Conservation (phyloP, 2,113 vertebrate genomes). For the Colius striatus region DNA sequence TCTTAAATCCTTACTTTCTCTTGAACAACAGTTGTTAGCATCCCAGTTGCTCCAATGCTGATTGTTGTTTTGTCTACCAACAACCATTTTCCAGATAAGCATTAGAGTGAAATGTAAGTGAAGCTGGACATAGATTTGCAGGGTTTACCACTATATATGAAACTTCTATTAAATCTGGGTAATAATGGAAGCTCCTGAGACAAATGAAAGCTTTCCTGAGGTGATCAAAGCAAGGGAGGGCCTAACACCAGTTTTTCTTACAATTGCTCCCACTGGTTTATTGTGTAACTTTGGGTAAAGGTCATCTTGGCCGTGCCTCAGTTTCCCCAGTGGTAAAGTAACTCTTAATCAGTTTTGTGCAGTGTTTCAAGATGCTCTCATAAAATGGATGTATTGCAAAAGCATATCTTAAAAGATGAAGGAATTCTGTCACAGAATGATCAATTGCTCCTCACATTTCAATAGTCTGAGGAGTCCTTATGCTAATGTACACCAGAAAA, state of each 20-base stretch:
- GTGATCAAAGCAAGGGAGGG: background rate
- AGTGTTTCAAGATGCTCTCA: background rate
- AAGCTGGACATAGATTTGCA: background rate
- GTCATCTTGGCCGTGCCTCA: background rate
- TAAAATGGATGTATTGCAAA: background rate
- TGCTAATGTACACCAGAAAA: background rate
- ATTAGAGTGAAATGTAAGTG: background rate
- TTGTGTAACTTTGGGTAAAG: background rate
- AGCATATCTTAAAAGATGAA: background rate
- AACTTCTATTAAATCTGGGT: background rate
- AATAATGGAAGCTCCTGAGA: background rate
- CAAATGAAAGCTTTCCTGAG: background rate
- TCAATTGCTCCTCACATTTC: background rate
- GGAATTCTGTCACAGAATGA: background rate
- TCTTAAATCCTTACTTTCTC: conserved; percentile 3
- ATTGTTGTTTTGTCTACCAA: background rate
- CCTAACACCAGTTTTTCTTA: background rate
- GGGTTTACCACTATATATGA: background rate
- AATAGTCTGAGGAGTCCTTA: background rate
- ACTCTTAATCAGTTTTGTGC: background rate
- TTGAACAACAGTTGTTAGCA: background rate
- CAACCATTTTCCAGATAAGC: background rate
- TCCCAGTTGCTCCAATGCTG: background rate
- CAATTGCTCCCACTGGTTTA: background rate
- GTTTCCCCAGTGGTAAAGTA: conserved; percentile 3